Evolutionary conservation across 2,797 vertebrate species (phyloP).

Genomic region (Euthynnus affinis): DNA sequence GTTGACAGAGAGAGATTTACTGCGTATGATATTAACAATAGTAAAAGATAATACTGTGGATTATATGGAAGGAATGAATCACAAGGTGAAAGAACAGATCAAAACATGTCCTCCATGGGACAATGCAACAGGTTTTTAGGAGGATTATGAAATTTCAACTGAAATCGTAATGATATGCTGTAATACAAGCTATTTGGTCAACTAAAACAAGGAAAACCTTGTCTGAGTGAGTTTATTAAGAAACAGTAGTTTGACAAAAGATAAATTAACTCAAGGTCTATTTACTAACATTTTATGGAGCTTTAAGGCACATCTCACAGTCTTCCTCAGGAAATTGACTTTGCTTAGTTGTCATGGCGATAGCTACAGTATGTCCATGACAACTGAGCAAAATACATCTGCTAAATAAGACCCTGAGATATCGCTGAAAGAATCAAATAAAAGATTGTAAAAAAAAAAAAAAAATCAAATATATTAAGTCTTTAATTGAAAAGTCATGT

Average conservation of each 20-base stretch:
- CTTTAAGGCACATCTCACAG: neutral
- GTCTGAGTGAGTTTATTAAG: neutral
- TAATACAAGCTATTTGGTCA: neutral
- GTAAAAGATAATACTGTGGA: conserved; percentile 11
- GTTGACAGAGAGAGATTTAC: conserved; percentile 31
- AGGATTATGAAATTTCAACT: neutral
- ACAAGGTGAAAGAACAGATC: neutral
- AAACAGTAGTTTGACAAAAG: neutral
- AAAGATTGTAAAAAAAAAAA: neutral
- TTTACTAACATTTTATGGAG: neutral
- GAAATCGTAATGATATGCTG: neutral
- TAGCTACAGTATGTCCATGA: neutral
- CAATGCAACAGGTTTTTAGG: neutral
- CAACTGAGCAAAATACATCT: conserved; percentile 17
- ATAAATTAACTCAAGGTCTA: neutral
- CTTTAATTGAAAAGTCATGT: neutral
- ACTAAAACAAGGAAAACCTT: neutral
- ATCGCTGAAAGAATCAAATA: neutral
- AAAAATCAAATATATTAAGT: neutral
- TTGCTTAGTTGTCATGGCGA: conserved; percentile 22
- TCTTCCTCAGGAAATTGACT: neutral
- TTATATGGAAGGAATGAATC: neutral
- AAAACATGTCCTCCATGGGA: neutral
- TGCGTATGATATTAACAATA: neutral
- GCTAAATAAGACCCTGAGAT: neutral